phyloP scores from a whole-genome alignment of 2,797 vertebrate genomes.

The Monodelphis domestica region DNA sequence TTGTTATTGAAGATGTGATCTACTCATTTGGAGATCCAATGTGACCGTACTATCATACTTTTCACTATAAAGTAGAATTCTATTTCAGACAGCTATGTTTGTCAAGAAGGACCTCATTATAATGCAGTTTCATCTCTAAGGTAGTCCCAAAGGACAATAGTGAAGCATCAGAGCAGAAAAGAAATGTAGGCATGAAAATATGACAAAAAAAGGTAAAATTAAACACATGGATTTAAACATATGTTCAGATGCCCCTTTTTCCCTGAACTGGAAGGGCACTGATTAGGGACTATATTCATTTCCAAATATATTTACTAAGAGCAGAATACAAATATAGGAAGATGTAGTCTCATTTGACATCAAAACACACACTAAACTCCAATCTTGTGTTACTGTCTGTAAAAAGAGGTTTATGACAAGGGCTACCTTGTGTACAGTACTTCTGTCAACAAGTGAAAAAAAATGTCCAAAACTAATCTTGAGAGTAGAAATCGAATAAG shows the following conservation, averaged over 20 bases:
- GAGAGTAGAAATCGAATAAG: conserved; percentile 58
- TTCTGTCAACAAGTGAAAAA: conserved; percentile 23
- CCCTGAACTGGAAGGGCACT: background rate
- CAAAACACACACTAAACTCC: background rate
- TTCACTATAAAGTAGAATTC: conserved; percentile 1
- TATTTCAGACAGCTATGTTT: background rate
- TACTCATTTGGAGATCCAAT: conserved; percentile 5
- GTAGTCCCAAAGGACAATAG: background rate
- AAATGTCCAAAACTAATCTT: conserved; percentile 50
- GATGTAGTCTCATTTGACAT: background rate
- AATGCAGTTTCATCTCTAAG: background rate
- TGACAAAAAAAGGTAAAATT: conserved; percentile 20
- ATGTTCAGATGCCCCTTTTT: conserved; percentile 20
- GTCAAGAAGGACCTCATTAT: background rate
- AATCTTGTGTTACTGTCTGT: background rate
- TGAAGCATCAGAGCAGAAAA: conserved; percentile 11
- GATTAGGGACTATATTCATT: background rate
- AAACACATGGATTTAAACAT: background rate
- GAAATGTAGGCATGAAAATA: conserved; percentile 36
- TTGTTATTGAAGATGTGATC: background rate
- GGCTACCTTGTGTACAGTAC: background rate
- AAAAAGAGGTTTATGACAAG: accelerated
- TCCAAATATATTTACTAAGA: background rate
- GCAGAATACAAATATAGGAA: background rate
- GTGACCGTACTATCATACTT: conserved; percentile 17